Conservation (phyloP, 2,113 vertebrate genomes). For the Trogon surrucura region DNA sequence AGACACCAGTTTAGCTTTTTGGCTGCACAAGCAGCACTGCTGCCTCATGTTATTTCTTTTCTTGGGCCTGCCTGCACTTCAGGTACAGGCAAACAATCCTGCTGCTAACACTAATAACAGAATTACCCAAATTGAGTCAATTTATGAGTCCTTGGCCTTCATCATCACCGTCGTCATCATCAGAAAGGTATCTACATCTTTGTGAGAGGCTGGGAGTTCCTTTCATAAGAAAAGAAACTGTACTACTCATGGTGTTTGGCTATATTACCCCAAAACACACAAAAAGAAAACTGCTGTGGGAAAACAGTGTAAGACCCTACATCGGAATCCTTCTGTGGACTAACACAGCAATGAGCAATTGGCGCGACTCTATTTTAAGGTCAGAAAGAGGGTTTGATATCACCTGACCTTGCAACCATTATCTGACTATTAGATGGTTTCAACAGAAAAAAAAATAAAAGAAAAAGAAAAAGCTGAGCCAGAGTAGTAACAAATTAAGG, state of each 20-base stretch:
- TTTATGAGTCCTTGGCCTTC: neutral
- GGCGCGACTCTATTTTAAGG: neutral
- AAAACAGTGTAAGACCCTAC: neutral
- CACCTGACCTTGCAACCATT: neutral
- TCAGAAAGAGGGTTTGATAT: neutral
- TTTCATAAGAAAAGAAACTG: neutral
- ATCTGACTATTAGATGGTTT: neutral
- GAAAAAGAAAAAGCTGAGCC: neutral
- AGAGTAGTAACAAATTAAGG: neutral
- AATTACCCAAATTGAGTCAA: neutral
- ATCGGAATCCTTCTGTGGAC: neutral
- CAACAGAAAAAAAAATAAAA: neutral
- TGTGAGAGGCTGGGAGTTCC: neutral
- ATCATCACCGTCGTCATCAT: neutral
- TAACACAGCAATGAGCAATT: neutral
- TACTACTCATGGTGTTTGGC: neutral
- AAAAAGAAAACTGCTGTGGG: neutral
- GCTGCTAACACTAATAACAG: neutral
- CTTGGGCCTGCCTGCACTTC: neutral
- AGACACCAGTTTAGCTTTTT: neutral
- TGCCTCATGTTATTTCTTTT: neutral
- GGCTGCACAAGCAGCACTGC: neutral
- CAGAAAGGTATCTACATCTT: neutral
- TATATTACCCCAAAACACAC: neutral
- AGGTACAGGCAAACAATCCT: neutral